These are phyloP conservation scores for Acanthurus leucopareius DNA, from an alignment of 2,797 vertebrate genomes.

Conservation along the genomic window DNA sequence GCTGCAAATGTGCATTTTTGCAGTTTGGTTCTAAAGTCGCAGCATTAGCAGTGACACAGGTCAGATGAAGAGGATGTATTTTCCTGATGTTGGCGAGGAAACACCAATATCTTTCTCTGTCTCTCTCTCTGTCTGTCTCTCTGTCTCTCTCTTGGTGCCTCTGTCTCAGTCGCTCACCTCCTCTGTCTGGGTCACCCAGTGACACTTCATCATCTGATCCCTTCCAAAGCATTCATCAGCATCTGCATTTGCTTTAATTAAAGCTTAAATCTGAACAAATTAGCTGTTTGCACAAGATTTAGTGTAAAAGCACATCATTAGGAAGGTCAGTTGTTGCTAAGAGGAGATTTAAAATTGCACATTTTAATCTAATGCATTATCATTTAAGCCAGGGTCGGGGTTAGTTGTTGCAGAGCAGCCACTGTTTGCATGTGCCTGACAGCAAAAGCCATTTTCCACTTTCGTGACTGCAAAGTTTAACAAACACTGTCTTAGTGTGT, in stretches of 20 bases:
- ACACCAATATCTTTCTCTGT: background rate
- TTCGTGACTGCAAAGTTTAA: slow-evolving; percentile 60
- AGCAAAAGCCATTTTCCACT: slow-evolving; percentile 49
- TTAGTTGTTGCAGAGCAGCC: slow-evolving; percentile 20
- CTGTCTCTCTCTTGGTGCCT: slow-evolving; percentile 2
- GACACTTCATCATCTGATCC: slow-evolving; percentile 50
- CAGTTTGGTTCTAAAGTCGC: background rate
- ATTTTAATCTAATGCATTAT: background rate
- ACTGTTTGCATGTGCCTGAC: slow-evolving; percentile 45
- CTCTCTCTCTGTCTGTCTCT: background rate
- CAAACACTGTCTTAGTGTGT: slow-evolving; percentile 60
- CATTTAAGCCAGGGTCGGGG: background rate
- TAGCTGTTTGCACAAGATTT: slow-evolving; percentile 1
- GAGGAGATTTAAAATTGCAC: background rate
- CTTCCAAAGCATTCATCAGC: slow-evolving; percentile 36
- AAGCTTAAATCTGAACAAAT: slow-evolving; percentile 18
- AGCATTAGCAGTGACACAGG: slow-evolving; percentile 11
- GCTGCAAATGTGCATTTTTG: slow-evolving; percentile 5
- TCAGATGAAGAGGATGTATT: slow-evolving; percentile 19
- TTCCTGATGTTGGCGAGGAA: slow-evolving; percentile 43
- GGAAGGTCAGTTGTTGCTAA: background rate
- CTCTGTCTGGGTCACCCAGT: slow-evolving; percentile 51
- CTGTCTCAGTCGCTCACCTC: slow-evolving; percentile 39
- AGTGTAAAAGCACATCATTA: background rate
- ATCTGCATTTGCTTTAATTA: slow-evolving; percentile 10